Percentiles rank a stretch among this genome's conserved stretches.
phyloP scores from a whole-genome alignment of 2,888 invertebrate species.

The Meiosimyza platycephala region DNA sequence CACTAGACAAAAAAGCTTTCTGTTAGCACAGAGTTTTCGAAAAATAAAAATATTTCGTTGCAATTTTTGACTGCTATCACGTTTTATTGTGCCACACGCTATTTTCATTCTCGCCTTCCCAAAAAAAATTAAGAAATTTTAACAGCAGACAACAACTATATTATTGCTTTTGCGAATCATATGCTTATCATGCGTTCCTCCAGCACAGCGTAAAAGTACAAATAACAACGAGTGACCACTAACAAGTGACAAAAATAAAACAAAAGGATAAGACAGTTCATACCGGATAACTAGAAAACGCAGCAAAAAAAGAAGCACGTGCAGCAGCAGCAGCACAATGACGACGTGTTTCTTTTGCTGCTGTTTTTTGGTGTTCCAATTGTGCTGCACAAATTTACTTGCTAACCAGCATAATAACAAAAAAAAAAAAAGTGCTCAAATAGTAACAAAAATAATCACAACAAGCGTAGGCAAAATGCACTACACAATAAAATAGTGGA shows the following conservation, averaged over 20 bases:
- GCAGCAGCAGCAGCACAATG: conserved; percentile 12
- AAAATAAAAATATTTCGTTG: no score
- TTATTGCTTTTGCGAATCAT: background rate
- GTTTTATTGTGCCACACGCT: no score
- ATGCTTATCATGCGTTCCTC: conserved; percentile 14
- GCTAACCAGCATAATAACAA: background rate
- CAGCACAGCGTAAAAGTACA: conserved; percentile 1
- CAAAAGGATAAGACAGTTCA: background rate
- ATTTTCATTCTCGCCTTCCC: no score
- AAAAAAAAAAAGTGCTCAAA: background rate
- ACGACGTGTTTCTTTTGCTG: conserved; percentile 10
- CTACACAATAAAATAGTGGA: no score
- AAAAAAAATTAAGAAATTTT: no score
- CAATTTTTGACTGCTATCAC: no score
- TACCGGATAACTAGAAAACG: background rate
- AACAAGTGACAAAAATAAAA: conserved; percentile 19
- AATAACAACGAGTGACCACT: conserved; percentile 27
- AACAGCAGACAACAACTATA: no score
- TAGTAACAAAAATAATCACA: background rate
- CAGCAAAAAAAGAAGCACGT: background rate
- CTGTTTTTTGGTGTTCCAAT: background rate
- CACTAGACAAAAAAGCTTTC: no score
- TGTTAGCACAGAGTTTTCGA: no score
- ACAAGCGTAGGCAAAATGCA: no score
- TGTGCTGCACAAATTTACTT: conserved; percentile 21